phyloP scores from a whole-genome alignment of 1,140 invertebrate species.

The Vanessa tameamea region DNA sequence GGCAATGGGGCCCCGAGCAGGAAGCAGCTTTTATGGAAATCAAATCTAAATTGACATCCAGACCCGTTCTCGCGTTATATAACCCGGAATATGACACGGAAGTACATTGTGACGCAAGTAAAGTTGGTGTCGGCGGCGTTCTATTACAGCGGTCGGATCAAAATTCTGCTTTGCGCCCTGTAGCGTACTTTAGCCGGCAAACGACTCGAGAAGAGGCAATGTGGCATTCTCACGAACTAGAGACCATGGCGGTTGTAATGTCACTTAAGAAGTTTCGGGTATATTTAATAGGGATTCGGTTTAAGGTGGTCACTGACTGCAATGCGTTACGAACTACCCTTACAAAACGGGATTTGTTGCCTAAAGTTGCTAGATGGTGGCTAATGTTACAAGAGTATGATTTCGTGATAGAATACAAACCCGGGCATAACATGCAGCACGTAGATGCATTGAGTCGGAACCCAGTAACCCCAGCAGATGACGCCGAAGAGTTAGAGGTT shows the following conservation, averaged over 20 bases:
- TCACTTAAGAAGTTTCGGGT: conserved; percentile 11
- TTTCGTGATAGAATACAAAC: conserved; percentile 9
- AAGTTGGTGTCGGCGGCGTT: not conserved
- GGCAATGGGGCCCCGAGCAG: not conserved
- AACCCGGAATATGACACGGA: not conserved
- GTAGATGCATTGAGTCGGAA: conserved; percentile 12
- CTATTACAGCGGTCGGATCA: not conserved
- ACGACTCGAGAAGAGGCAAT: not conserved
- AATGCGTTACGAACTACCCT: not conserved
- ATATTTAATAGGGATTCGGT: not conserved
- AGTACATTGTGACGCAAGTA: not conserved
- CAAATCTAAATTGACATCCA: not conserved
- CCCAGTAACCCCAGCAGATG: not conserved
- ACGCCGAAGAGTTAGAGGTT: not conserved
- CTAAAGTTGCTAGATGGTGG: conserved; percentile 17
- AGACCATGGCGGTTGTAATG: not conserved
- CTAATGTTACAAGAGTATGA: conserved; percentile 11
- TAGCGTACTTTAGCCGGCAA: conserved; percentile 9
- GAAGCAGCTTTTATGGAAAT: not conserved
- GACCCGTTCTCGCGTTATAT: not conserved
- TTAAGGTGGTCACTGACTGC: conserved; percentile 12
- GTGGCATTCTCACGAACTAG: conserved; percentile 8
- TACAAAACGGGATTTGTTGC: conserved; percentile 7
- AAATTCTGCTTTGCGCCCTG: not conserved
- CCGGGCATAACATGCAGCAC: not conserved